These are phyloP conservation scores for Thunnus thynnus DNA, from an alignment of 2,113 vertebrate genomes.

Conservation along the genomic window DNA sequence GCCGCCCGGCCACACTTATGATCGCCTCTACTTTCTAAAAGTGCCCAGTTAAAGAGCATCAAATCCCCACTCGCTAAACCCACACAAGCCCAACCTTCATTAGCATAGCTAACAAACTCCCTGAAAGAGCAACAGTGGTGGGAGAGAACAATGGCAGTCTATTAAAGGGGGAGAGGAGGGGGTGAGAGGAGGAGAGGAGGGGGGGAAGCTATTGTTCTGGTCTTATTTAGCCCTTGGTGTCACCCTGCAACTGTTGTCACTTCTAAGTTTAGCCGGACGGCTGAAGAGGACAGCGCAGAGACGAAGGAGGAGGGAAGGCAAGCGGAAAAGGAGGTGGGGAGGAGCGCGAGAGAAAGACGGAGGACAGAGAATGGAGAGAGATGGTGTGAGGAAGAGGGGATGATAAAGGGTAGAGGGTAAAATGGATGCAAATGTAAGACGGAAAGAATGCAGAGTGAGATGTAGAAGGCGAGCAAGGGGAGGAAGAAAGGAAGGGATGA, in stretches of 20 bases:
- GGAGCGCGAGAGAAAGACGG: slow-evolving; percentile 6
- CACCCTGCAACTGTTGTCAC: slow-evolving; percentile 86
- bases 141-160: slow-evolving; percentile 80
- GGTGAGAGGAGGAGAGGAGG: slow-evolving; percentile 40
- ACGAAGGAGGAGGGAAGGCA: slow-evolving; percentile 48
- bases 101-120: slow-evolving; percentile 83
- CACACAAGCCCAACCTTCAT: slow-evolving; percentile 75
- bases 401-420: slow-evolving; percentile 7
- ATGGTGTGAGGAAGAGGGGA: slow-evolving; percentile 18
- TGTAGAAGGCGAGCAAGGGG: not conserved
- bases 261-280: slow-evolving; percentile 84
- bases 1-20: slow-evolving; percentile 61
- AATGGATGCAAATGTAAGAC: slow-evolving; percentile 13
- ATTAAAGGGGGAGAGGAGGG: slow-evolving; percentile 76
- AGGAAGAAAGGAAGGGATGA: not conserved
- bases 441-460: slow-evolving; percentile 32
- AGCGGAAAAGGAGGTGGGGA: slow-evolving; percentile 6
- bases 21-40: slow-evolving; percentile 71
- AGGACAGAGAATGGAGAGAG: slow-evolving; percentile 18
- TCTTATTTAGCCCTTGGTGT: slow-evolving; percentile 82
- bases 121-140: slow-evolving; percentile 73
- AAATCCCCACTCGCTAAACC: slow-evolving; percentile 79
- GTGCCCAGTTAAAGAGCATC: slow-evolving; percentile 82
- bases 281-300: slow-evolving; percentile 69
- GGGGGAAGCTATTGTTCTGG: slow-evolving; percentile 77